Conservation (phyloP, 2,113 vertebrate genomes). For the Mirza zaza region DNA sequence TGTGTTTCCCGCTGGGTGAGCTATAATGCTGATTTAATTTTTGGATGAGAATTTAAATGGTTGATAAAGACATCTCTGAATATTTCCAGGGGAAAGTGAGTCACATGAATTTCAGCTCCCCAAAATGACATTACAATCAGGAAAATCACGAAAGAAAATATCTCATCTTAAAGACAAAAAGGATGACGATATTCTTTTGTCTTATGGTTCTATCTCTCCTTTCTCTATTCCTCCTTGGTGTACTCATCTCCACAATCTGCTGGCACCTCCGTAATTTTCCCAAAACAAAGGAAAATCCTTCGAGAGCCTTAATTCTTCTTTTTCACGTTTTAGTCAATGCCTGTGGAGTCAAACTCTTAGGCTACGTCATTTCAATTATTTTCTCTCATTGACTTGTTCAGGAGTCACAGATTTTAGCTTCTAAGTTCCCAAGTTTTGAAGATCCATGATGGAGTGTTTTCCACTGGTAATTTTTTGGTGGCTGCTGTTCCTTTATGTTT, state of each 20-base stretch:
- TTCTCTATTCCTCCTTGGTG: not conserved
- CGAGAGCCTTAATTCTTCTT: not conserved
- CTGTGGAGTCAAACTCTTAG: not conserved
- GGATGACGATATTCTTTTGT: not conserved
- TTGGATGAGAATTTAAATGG: not conserved
- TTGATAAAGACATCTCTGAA: not conserved
- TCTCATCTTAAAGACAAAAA: not conserved
- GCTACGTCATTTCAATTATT: not conserved
- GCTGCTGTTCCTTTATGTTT: not conserved
- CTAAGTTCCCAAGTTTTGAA: not conserved
- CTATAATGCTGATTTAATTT: not conserved
- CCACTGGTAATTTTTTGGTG: not conserved
- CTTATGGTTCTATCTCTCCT: not conserved
- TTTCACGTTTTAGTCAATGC: not conserved
- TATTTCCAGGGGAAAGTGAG: not conserved
- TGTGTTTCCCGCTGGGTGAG: not conserved
- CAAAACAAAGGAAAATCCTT: not conserved
- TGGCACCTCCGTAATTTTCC: not conserved
- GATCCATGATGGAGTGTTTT: not conserved
- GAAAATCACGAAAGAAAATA: not conserved
- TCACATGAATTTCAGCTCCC: too few species aligned
- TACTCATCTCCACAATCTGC: not conserved
- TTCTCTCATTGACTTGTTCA: not conserved
- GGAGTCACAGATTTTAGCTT: not conserved
- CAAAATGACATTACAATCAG: not conserved